phyloP scores from a whole-genome alignment of 2,797 vertebrate species.

The Leptatherina wallacei region DNA sequence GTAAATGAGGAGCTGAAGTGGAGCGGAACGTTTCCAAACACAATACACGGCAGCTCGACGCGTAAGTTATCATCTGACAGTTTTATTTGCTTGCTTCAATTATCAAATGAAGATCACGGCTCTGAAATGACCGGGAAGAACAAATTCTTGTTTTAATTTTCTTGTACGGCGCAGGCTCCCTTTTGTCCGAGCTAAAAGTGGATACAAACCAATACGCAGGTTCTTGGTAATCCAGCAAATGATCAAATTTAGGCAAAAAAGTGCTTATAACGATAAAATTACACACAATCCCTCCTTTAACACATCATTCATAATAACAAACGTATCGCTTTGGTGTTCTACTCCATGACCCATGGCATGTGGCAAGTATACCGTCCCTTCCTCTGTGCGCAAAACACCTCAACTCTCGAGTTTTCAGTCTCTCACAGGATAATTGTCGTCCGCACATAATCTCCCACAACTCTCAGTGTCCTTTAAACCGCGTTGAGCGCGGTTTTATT shows the following conservation, averaged over 20 bases:
- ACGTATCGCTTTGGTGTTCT: neutral
- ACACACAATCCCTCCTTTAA: neutral
- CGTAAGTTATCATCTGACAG: constrained; percentile 78
- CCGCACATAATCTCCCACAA: constrained; percentile 1
- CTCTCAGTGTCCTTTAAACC: constrained; percentile 6
- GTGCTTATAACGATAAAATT: neutral
- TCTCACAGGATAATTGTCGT: constrained; percentile 3
- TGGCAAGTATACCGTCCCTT: neutral
- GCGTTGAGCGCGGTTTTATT: neutral
- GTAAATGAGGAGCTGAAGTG: constrained; percentile 65
- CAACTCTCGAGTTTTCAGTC: constrained; percentile 15
- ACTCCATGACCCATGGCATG: neutral
- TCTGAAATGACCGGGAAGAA: neutral
- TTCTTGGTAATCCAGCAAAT: neutral
- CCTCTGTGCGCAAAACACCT: constrained; percentile 28
- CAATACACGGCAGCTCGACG: constrained; percentile 71
- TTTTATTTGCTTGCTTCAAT: neutral
- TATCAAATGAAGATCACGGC: neutral
- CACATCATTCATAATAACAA: no score
- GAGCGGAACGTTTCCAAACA: constrained; percentile 73
- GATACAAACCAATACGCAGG: no score
- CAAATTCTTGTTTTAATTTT: neutral
- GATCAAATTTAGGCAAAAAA: neutral
- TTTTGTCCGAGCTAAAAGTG: no score
- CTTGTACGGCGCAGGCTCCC: neutral